Percentiles rank a stretch among this genome's conserved stretches.
Conservation (phyloP, 2,797 vertebrate species). For the Rhinophrynus dorsalis region DNA sequence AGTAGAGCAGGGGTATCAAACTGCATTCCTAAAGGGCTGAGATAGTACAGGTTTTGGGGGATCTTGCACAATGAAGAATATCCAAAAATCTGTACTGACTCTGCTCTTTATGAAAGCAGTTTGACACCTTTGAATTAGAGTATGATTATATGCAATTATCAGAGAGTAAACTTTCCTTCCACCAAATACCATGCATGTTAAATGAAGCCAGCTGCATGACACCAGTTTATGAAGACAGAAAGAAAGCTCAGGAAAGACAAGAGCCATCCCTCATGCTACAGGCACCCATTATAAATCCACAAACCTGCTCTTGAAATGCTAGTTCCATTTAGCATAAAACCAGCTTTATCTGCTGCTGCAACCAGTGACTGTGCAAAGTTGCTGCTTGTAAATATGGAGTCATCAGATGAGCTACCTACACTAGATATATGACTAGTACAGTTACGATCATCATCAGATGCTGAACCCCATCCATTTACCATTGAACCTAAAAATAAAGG, state of each 20-base stretch:
- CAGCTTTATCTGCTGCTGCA: slow-evolving; percentile 95
- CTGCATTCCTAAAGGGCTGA: too few relatives aligned
- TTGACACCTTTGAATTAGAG: too few relatives aligned
- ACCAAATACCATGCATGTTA: slow-evolving; percentile 63
- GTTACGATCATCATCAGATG: slow-evolving; percentile 92
- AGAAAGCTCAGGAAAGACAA: slow-evolving; percentile 49
- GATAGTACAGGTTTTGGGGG: too few relatives aligned
- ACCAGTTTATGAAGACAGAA: slow-evolving; percentile 41
- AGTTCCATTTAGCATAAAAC: slow-evolving; percentile 92
- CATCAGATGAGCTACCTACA: slow-evolving; percentile 91
- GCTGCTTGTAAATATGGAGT: slow-evolving; percentile 93
- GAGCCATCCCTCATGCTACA: slow-evolving; percentile 62
- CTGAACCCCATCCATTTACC: slow-evolving; percentile 98
- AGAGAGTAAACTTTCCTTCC: slow-evolving; percentile 36
- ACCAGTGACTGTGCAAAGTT: slow-evolving; percentile 95
- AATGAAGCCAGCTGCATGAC: slow-evolving; percentile 24
- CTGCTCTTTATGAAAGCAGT: too few relatives aligned
- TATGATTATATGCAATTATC: too few relatives aligned
- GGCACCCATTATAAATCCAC: slow-evolving; percentile 69
- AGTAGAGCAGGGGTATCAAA: too few relatives aligned
- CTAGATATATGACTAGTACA: slow-evolving; percentile 97
- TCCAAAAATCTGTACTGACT: too few relatives aligned
- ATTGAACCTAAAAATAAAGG: slow-evolving; percentile 92
- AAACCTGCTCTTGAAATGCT: slow-evolving; percentile 96
- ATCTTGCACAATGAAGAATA: too few relatives aligned